Evolutionary conservation across 2,888 invertebrate species (phyloP), one percentile per base, ranked within the genome.

Genomic region (Himalopsyche japonica): DNA sequence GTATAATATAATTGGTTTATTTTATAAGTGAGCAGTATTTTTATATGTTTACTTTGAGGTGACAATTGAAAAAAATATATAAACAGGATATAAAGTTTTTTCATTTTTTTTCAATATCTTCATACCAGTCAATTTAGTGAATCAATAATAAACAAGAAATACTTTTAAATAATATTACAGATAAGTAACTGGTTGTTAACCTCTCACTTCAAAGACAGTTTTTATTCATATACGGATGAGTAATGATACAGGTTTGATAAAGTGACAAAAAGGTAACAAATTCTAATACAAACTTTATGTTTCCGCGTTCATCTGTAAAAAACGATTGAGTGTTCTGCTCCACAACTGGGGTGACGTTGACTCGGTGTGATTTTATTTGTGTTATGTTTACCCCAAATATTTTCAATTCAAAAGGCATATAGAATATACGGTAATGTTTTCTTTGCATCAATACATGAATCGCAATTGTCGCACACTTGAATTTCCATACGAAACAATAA

Each of bases 271-370:
- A 81, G 84, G 84, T 81, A 84, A 64, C 86, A 82, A 32, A 70
- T 85, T 70, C 84, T 81, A 81, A 84, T 84, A 30, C 82, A 27
- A 49, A 77, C 81, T 84, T 86, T 85, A 79, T 86, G 81, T 82
- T 86, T 86, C 86, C 86, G 86, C 86, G 84, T 86, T 83, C 86
- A 86, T 84, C 81, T 85, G 86, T 86, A 84, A 85, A 86, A 86
- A 86, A 86, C 86, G 83, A 86, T 86, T 84, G 84, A 86, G 83
- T 82, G 47, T 84, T 57, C 81, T 34, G 77, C 70, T 47, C 18
- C 20, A 81, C 79, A 79, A 47, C 49, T 82, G 84, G 86, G 86
- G 86, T 84, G 84, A 80, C 78, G 70, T 34, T 77, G 64, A 86
- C 86, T 83, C 80, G 57, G 24, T 57, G 57, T 57, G 57, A 57